Evolutionary conservation across 2,797 vertebrate genomes (phyloP).

Genomic region (Amphiprion clarkii): DNA sequence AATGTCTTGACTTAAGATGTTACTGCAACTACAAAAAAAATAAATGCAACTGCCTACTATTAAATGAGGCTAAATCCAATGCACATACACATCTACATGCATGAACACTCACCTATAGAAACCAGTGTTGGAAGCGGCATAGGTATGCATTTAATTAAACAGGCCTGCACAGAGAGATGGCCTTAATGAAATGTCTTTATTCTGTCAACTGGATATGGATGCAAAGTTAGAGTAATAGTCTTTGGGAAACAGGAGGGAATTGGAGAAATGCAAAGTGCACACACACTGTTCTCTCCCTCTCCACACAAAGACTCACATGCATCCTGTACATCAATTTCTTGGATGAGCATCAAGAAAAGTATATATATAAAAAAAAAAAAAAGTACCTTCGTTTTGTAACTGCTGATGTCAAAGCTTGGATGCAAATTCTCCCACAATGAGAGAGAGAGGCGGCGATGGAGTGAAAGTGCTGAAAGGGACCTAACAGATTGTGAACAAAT

Average conservation of each 20-base stretch:
- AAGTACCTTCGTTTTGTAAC: constrained; percentile 59
- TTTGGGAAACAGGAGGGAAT: constrained; percentile 48
- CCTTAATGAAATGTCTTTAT: constrained; percentile 68
- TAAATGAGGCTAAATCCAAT: background rate
- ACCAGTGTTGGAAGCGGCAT: constrained; percentile 22
- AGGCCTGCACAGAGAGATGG: constrained; percentile 33
- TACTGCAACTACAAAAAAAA: too few relatives aligned
- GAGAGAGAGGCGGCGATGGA: constrained; percentile 5
- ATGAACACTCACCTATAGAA: background rate
- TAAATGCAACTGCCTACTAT: too few relatives aligned
- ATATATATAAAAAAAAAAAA: constrained; percentile 16
- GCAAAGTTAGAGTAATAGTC: constrained; percentile 65
- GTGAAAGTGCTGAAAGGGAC: constrained; percentile 28
- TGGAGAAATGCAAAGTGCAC: constrained; percentile 40
- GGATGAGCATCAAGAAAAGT: constrained; percentile 58
- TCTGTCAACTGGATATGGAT: constrained; percentile 70
- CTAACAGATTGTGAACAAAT: constrained; percentile 68
- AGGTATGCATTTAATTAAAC: constrained; percentile 61
- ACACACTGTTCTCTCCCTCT: background rate
- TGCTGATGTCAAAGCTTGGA: constrained; percentile 70
- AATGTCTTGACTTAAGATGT: background rate
- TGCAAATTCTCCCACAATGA: constrained; percentile 43
- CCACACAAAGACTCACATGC: constrained; percentile 33
- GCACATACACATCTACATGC: background rate
- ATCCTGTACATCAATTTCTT: constrained; percentile 58